A percentile compares a stretch with the other conserved stretches of the same genome.
Evolutionary conservation across 2,113 vertebrate species (phyloP).

Genomic region (Melozone crissalis): DNA sequence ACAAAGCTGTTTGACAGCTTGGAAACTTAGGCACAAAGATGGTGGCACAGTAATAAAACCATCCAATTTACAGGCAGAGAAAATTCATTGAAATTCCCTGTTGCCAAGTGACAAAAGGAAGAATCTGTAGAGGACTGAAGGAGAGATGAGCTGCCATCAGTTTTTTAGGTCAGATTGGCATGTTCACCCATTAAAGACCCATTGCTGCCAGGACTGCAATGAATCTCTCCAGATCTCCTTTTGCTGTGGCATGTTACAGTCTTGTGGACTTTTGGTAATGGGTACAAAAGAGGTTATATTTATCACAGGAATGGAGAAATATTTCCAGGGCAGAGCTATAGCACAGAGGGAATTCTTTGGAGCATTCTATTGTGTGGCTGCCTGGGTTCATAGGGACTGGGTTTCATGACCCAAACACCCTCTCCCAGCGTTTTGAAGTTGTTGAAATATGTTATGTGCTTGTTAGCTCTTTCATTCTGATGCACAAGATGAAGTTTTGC

Average conservation of each 20-base stretch:
- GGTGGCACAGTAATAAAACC: not conserved
- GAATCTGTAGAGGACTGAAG: not conserved
- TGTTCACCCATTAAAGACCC: not conserved
- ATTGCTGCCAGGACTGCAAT: not conserved
- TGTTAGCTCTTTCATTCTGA: not conserved
- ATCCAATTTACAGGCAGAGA: not conserved
- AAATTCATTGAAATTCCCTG: not conserved
- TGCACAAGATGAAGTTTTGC: not conserved
- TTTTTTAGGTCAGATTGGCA: not conserved
- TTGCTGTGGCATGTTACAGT: not conserved
- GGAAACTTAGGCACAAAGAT: not conserved
- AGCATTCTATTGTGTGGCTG: not conserved
- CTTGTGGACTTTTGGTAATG: not conserved
- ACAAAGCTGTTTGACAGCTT: not conserved
- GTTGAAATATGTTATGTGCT: not conserved
- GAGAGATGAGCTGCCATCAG: not conserved
- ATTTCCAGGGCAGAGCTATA: not conserved
- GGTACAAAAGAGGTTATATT: not conserved
- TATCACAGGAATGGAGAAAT: not conserved
- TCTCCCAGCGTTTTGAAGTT: not conserved
- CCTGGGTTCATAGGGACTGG: not conserved
- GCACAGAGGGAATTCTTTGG: not conserved
- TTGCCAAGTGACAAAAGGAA: not conserved
- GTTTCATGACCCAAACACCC: not conserved
- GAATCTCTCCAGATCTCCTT: not conserved